Evolutionary conservation across 1,140 invertebrate genomes (phyloP), one percentile per base, ranked within the genome.

Genomic region (Bombus polaris): DNA sequence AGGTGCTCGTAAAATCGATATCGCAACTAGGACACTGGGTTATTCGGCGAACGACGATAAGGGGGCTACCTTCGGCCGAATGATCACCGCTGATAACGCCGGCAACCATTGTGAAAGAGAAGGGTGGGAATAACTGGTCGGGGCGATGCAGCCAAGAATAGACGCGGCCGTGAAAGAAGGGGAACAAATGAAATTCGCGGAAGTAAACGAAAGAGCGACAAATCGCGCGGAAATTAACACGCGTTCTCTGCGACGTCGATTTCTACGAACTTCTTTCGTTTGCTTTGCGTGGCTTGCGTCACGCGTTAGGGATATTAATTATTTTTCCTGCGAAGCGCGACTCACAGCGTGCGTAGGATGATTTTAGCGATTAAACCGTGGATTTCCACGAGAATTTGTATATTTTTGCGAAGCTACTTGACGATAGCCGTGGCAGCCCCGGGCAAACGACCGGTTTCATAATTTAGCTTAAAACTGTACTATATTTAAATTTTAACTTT

Each of bases 1-100:
- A n/a, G n/a, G n/a, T n/a, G n/a, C n/a, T n/a, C n/a, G n/a, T 90
- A 91, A 92, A 93, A 94, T 94, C 94, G 91, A 94, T 94, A 93
- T 81, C 88, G 90, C 86, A 94, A 93, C 89, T 92, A 89, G 94
- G 93, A 93, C 92, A 94, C 88, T 94, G 83, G 93, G 94, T 93
- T 92, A 92, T 87, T 88, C 87, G 85, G 87, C 90, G 79, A 92
- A 87, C 78, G 77, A 86, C 93, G 93, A 94, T 93, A 94, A 93
- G 90, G 90, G 83, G 89, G 47, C 68, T 80, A 79, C 84, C 65
- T 90, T 62, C 68, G 62, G 62, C 35, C 18, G 75, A 80, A 85
- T 75, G 74, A 83, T 83, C 79, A 42, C 47, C 47, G 71, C 57
- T 81, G 66, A 73, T 76, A 87, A 81, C 44, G 39, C 65, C 35